Evolutionary conservation across 2,888 invertebrate species (phyloP).

Genomic region (Athripsodes cinereus): DNA sequence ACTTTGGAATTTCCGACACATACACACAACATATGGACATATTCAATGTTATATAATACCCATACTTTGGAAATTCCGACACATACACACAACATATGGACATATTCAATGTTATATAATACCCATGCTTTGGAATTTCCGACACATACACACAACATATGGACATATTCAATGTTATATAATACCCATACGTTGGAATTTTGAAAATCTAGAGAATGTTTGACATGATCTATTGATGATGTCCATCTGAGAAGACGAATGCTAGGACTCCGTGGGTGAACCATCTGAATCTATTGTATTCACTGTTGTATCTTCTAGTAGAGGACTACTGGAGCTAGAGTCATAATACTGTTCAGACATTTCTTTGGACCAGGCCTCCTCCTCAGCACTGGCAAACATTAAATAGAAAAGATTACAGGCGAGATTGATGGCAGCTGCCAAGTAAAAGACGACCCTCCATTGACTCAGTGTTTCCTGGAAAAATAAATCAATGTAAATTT

Average conservation of each 20-base stretch:
- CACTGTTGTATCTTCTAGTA: constrained; percentile 9
- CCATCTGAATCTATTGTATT: not conserved
- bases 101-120: no score
- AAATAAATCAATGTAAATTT: constrained; percentile 4
- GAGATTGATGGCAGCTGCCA: constrained; percentile 71
- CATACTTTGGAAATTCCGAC: no score
- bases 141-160: no score
- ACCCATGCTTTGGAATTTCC: no score
- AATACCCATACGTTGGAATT: constrained; percentile 5
- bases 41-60: no score
- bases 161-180: no score
- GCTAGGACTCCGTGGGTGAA: constrained; percentile 18
- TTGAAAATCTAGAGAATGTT: constrained; percentile 4
- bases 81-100: no score
- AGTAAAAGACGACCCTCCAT: constrained; percentile 73
- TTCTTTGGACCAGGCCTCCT: constrained; percentile 59
- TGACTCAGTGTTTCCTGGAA: constrained; percentile 64
- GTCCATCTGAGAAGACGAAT: constrained; percentile 16
- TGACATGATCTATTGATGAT: constrained; percentile 11
- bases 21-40: no score
- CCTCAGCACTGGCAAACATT: constrained; percentile 71
- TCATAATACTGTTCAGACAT: constrained; percentile 25
- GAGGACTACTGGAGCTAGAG: constrained; percentile 8
- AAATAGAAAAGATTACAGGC: constrained; percentile 71
- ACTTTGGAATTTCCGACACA: no score